These are phyloP conservation scores for Hypotaenidia okinawae DNA, from an alignment of 2,797 vertebrate genomes.

Conservation along the genomic window DNA sequence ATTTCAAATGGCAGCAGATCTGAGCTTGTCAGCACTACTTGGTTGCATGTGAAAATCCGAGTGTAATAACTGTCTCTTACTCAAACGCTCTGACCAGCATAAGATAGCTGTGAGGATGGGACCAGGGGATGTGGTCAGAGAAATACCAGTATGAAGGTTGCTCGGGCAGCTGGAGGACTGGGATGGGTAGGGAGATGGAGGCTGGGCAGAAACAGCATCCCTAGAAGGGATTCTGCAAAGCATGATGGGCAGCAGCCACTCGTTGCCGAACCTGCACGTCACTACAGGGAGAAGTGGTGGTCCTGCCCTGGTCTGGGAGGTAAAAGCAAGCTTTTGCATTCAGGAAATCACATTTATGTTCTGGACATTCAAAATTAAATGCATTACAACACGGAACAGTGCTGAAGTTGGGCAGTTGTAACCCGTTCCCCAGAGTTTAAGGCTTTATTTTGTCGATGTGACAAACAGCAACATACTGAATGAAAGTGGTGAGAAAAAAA, in stretches of 20 bases:
- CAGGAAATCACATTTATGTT: background rate
- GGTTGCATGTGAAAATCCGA: background rate
- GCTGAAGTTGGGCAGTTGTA: background rate
- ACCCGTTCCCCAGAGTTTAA: background rate
- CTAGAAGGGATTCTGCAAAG: background rate
- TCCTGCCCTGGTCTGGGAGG: background rate
- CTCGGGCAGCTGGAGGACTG: background rate
- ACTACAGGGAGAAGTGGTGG: fast-evolving
- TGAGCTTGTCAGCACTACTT: too few relatives aligned
- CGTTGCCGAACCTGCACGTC: fast-evolving
- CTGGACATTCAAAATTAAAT: background rate
- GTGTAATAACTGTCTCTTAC: fast-evolving
- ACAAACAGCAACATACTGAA: background rate
- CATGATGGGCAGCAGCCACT: fast-evolving
- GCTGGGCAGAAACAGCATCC: background rate
- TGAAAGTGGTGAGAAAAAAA: background rate
- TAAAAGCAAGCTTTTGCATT: background rate
- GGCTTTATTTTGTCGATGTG: background rate
- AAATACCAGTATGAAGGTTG: background rate
- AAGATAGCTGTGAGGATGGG: background rate
- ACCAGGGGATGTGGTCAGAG: background rate
- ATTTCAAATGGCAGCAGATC: fast-evolving
- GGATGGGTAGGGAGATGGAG: background rate
- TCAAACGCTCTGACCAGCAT: background rate
- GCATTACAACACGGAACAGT: background rate